These are phyloP conservation scores for Aradophagus sp. DNA, from an alignment of 1,140 invertebrate genomes.

Conservation along the genomic window DNA sequence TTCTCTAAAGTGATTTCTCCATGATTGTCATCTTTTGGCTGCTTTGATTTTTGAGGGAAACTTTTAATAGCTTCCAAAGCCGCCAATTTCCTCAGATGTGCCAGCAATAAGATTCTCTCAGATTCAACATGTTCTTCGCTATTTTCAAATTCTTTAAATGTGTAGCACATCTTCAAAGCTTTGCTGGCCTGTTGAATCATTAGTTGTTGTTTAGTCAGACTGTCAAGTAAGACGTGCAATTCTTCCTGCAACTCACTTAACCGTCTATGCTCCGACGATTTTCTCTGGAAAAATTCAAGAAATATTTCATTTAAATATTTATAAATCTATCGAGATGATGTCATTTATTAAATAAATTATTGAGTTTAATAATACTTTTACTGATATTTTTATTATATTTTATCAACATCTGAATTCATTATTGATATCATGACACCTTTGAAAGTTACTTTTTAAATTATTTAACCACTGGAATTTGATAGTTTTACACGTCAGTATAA, in stretches of 20 bases:
- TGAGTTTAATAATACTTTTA: too few relatives aligned
- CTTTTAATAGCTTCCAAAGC: slow-evolving; percentile 28
- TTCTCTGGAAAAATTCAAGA: slow-evolving; percentile 13
- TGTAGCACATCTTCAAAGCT: slow-evolving; percentile 46
- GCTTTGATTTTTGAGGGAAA: slow-evolving; percentile 3
- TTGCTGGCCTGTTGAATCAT: slow-evolving; percentile 52
- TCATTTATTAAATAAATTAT: too few relatives aligned
- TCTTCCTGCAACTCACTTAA: slow-evolving; percentile 21
- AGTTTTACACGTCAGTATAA: too few relatives aligned
- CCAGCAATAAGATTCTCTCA: slow-evolving; percentile 41
- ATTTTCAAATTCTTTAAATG: slow-evolving; percentile 41
- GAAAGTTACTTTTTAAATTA: too few relatives aligned
- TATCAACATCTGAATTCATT: too few relatives aligned
- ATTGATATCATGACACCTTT: too few relatives aligned
- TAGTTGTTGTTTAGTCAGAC: slow-evolving; percentile 26
- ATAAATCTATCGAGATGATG: too few relatives aligned
- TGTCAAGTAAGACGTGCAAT: slow-evolving; percentile 29
- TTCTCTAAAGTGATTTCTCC: slow-evolving; percentile 30
- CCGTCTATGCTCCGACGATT: not conserved
- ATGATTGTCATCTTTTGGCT: not conserved
- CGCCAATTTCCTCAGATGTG: slow-evolving; percentile 29
- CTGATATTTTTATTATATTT: too few relatives aligned
- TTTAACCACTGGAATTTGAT: too few relatives aligned
- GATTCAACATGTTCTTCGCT: slow-evolving; percentile 50
- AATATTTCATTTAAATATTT: too few relatives aligned